These are phyloP conservation scores for Galerucella pusilla DNA, from an alignment of 2,888 invertebrate species.

Conservation along the genomic window DNA sequence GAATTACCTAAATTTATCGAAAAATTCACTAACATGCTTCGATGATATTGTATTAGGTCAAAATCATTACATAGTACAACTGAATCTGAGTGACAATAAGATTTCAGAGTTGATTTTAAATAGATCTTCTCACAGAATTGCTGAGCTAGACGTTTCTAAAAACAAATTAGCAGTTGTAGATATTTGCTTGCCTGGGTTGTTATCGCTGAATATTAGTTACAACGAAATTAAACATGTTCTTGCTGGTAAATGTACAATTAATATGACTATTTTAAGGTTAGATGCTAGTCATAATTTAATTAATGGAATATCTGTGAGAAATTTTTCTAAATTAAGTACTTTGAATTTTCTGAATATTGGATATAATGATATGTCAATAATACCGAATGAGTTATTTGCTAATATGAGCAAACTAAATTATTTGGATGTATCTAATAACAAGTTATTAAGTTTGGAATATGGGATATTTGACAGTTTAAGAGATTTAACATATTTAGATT, in stretches of 20 bases:
- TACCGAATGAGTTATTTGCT: constrained; percentile 28
- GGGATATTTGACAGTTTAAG: constrained; percentile 26
- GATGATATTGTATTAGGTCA: constrained; percentile 13
- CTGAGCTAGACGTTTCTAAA: constrained; percentile 15
- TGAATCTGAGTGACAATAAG: constrained; percentile 15
- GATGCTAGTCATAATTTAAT: constrained; percentile 21
- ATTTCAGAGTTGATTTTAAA: constrained; percentile 17
- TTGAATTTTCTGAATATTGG: constrained; percentile 10
- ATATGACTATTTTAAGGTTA: neutral
- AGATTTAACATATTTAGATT: constrained; percentile 25
- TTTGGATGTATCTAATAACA: constrained; percentile 31
- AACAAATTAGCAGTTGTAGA: constrained; percentile 10
- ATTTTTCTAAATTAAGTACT: constrained; percentile 11
- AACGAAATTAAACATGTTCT: constrained; percentile 13
- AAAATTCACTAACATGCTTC: constrained; percentile 20
- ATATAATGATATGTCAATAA: constrained; percentile 22
- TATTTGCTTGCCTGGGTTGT: constrained; percentile 17
- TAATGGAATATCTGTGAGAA: constrained; percentile 3
- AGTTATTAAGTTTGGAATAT: constrained; percentile 23
- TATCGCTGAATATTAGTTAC: constrained; percentile 1
- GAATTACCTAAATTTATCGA: constrained; percentile 20
- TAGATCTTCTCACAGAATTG: constrained; percentile 8
- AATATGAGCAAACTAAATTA: constrained; percentile 7
- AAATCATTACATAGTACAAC: neutral
- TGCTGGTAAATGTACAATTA: neutral